Conservation (phyloP, 1,140 invertebrate species). For the Zaprionus taronus region DNA sequence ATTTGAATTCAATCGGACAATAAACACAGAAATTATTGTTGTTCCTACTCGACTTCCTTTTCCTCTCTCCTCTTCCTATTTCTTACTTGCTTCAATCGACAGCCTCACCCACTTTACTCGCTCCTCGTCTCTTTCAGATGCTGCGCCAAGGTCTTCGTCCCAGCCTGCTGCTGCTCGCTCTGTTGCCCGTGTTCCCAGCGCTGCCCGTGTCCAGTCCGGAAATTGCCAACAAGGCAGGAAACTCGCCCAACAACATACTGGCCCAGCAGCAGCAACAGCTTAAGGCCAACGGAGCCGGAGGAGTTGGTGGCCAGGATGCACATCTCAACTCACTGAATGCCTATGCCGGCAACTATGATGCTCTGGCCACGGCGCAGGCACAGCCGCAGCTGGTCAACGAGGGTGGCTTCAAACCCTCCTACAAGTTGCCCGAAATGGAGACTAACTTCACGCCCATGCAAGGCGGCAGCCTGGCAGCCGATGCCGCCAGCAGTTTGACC, state of each 20-base stretch:
- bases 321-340: slow-evolving; percentile 76
- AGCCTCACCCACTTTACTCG: slow-evolving; percentile 19
- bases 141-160: slow-evolving; percentile 13
- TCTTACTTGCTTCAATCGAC: not conserved
- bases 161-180: slow-evolving; percentile 37
- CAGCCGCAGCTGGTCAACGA: slow-evolving; percentile 42
- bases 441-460: slow-evolving; percentile 81
- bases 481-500: slow-evolving; percentile 38
- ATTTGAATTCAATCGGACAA: too few relatives aligned
- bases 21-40: too few relatives aligned
- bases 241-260: slow-evolving; percentile 62
- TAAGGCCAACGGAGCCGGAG: slow-evolving; percentile 10
- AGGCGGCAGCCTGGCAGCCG: slow-evolving; percentile 13
- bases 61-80: not conserved
- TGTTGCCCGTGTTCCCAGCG: slow-evolving; percentile 19
- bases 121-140: slow-evolving; percentile 46
- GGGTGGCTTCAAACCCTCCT: slow-evolving; percentile 72
- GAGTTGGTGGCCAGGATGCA: slow-evolving; percentile 45
- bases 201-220: slow-evolving; percentile 73
- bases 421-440: slow-evolving; percentile 79
- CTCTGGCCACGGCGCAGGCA: slow-evolving; percentile 23
- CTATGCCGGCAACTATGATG: slow-evolving; percentile 72
- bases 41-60: too few relatives aligned
- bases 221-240: slow-evolving; percentile 59
- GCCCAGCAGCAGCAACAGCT: slow-evolving; percentile 53